Evolutionary conservation across 2,888 invertebrate species (phyloP), one percentile per base, ranked within the genome.

Genomic region (Cephus rjabovi): DNA sequence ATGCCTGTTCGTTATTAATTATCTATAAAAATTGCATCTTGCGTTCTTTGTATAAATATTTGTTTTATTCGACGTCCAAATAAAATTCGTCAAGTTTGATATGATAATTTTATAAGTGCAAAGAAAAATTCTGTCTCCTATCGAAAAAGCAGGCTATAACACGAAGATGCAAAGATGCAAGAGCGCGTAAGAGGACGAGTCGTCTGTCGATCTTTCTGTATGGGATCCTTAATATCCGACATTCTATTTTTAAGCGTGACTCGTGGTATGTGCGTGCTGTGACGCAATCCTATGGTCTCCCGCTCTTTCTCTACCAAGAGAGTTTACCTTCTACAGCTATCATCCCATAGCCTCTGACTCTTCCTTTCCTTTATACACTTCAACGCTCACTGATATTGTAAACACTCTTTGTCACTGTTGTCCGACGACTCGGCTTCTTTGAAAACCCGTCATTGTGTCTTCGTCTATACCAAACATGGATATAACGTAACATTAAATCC

Each of bases 211-310:
- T 56, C 40, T 23, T 23, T 79, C 75, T 78, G 78, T 81, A 81
- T 80, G 83, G 83, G 86, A 82, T 86, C 87, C 89, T 89, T 88
- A 89, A 88, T 87, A 88, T 89, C 85, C 82, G 83, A 81, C 84
- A 86, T 83, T 89, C 90, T 91, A 91, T 90, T 90, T 91, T 91
- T 90, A 90, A 90, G 87, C 90, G 83, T 89, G 90, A 90, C 89
- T 88, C 87, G 86, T 82, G 87, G 83, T 86, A 89, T 86, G 87
- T 87, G 86, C 86, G 85, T 86, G 86, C 86, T 73, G 82, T 90
- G 90, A 90, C 88, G 90, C 87, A 90, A 90, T 89, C 84, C 83
- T 86, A 87, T 89, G 88, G 89, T 89, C 87, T 89, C 40, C 23
- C 89, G 88, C 87, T 86, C 84, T 83, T 84, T 85, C 81, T 81